Conservation (phyloP, 2,797 vertebrate genomes). For the Cyprinella venusta region DNA sequence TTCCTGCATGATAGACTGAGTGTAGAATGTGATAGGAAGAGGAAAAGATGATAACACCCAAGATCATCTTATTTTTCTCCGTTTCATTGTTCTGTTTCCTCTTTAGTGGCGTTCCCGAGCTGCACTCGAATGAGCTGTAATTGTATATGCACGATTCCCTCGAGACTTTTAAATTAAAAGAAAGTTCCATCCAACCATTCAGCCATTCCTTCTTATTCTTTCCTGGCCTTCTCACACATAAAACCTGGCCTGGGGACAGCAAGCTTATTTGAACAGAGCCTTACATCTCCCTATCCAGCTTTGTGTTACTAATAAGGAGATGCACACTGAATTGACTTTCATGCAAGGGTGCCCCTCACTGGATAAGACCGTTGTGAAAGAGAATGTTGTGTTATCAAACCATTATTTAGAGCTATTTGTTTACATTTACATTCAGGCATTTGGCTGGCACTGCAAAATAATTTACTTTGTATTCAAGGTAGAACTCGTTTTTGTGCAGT, state of each 20-base stretch:
- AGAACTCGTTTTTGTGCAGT: background rate
- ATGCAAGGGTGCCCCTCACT: constrained; percentile 75
- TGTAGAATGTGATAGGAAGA: constrained; percentile 54
- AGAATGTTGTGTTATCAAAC: constrained; percentile 1
- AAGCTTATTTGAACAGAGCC: constrained; percentile 62
- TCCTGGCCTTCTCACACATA: constrained; percentile 55
- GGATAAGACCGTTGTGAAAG: constrained; percentile 67
- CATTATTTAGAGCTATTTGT: background rate
- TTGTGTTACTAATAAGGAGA: constrained; percentile 82
- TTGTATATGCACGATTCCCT: constrained; percentile 79
- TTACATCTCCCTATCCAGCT: constrained; percentile 63
- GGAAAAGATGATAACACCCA: constrained; percentile 64
- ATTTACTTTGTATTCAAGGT: background rate
- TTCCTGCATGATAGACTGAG: constrained; percentile 54
- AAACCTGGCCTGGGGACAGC: constrained; percentile 57
- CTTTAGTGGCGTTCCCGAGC: constrained; percentile 66
- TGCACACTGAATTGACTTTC: constrained; percentile 80
- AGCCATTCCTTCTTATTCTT: constrained; percentile 61
- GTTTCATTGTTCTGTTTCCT: constrained; percentile 64
- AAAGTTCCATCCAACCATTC: constrained; percentile 75
- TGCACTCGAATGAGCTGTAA: constrained; percentile 80
- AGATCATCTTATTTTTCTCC: constrained; percentile 70
- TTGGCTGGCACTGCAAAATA: background rate
- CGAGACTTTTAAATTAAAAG: constrained; percentile 81
- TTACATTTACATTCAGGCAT: background rate